Conservation (phyloP, 2,113 vertebrate genomes). For the Atrichornis clamosus region DNA sequence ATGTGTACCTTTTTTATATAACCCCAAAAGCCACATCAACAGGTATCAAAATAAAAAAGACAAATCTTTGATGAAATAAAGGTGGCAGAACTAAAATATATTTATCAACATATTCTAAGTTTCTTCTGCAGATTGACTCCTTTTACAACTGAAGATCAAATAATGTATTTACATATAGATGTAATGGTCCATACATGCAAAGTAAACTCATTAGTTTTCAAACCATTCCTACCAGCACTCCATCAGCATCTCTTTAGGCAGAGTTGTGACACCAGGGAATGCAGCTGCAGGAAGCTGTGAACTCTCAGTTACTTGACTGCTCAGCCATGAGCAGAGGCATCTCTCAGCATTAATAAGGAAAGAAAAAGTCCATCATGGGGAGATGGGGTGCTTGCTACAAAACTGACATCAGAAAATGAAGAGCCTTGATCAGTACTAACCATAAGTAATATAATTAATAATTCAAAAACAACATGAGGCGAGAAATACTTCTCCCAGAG, state of each 20-base stretch:
- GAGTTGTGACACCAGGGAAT: not conserved
- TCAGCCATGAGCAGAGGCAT: not conserved
- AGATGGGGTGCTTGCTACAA: not conserved
- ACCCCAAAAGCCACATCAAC: not conserved
- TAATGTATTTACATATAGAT: not conserved
- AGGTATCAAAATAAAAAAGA: not conserved
- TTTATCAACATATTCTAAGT: not conserved
- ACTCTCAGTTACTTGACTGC: not conserved
- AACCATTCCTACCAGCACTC: not conserved
- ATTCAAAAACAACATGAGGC: not conserved
- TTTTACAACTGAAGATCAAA: not conserved
- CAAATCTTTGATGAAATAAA: not conserved
- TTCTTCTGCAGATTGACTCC: not conserved
- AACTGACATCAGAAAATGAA: not conserved
- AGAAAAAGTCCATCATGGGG: not conserved
- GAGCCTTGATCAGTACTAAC: not conserved
- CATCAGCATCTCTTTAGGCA: not conserved
- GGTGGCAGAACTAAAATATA: not conserved
- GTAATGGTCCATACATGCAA: not conserved
- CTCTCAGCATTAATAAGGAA: not conserved
- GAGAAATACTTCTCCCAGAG: not conserved
- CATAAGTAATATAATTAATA: not conserved
- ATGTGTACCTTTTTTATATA: fast-evolving
- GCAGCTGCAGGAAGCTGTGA: not conserved
- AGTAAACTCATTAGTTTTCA: not conserved